A percentile compares a stretch with the other conserved stretches of the same genome.
Evolutionary conservation across 2,113 vertebrate species (phyloP).

Genomic region (Gambusia affinis): DNA sequence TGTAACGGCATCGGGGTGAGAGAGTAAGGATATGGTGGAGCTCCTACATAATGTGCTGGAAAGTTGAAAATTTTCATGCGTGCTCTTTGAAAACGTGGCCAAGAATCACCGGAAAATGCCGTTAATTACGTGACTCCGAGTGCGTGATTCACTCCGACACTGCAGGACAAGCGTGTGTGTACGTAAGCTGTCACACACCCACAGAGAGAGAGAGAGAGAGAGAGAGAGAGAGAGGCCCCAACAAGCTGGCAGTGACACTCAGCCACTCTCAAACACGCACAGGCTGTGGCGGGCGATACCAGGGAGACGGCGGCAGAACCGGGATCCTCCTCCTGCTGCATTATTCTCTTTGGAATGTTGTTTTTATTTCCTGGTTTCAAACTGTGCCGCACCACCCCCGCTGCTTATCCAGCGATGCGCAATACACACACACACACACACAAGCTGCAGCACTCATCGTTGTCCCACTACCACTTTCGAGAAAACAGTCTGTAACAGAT

Average conservation of each 20-base stretch:
- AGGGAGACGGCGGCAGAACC: constrained; percentile 62
- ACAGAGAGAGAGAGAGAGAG: no score
- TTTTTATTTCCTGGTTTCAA: constrained; percentile 73
- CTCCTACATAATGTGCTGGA: constrained; percentile 32
- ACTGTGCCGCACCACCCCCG: constrained; percentile 32
- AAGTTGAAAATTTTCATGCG: constrained; percentile 59
- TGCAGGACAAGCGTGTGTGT: constrained; percentile 66
- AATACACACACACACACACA: constrained; percentile 12
- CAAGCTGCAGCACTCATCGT: constrained; percentile 43
- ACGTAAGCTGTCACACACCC: constrained; percentile 45
- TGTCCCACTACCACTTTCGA: constrained; percentile 59
- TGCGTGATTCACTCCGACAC: constrained; percentile 57
- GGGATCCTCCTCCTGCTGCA: constrained; percentile 73
- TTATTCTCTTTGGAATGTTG: constrained; percentile 78
- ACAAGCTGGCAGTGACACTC: constrained; percentile 38
- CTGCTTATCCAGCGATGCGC: constrained; percentile 37
- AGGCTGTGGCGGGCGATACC: constrained; percentile 37
- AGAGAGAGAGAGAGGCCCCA: constrained; percentile 22
- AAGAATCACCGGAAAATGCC: constrained; percentile 58
- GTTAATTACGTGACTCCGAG: constrained; percentile 61
- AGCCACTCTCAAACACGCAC: constrained; percentile 19
- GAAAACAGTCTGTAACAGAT: constrained; percentile 68
- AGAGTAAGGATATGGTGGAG: constrained; percentile 9
- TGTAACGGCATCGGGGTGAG: constrained; percentile 40
- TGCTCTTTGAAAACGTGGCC: constrained; percentile 57